These are phyloP conservation scores for Drymonia ruficornis DNA, from an alignment of 2,888 invertebrate genomes.

Conservation along the genomic window DNA sequence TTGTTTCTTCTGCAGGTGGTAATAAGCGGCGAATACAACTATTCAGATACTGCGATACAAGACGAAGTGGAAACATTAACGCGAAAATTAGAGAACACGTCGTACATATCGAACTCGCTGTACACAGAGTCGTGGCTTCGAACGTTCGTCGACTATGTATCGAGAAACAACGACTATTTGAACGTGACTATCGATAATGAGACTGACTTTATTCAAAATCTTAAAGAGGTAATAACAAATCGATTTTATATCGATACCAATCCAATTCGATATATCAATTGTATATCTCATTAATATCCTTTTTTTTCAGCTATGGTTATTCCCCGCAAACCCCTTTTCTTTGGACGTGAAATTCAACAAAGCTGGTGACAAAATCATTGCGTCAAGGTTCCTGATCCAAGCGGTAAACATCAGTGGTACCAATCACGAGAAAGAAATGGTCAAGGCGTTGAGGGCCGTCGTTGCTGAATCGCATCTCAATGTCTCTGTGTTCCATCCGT, in stretches of 20 bases:
- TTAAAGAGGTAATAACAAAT: constrained; percentile 87
- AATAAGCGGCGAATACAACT: constrained; percentile 91
- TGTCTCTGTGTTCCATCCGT: constrained; percentile 97
- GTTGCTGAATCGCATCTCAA: constrained; percentile 91
- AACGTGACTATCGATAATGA: constrained; percentile 91
- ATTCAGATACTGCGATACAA: constrained; percentile 91
- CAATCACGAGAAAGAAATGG: constrained; percentile 96
- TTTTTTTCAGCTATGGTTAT: constrained; percentile 88
- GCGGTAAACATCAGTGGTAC: constrained; percentile 95
- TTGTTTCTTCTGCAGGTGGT: constrained; percentile 87
- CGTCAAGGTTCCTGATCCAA: constrained; percentile 94
- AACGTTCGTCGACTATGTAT: constrained; percentile 91
- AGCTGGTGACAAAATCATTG: constrained; percentile 89
- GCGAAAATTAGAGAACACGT: constrained; percentile 90
- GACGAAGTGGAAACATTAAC: constrained; percentile 92
- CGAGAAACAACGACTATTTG: constrained; percentile 89
- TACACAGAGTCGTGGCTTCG: constrained; percentile 96
- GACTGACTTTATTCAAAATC: constrained; percentile 88
- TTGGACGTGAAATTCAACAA: constrained; percentile 94
- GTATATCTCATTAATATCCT: neutral
- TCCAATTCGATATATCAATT: too few species aligned
- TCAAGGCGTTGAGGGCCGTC: constrained; percentile 90
- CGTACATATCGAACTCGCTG: constrained; percentile 90
- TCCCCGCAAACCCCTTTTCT: constrained; percentile 91
- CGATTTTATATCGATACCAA: neutral